phyloP scores from a whole-genome alignment of 2,888 invertebrate genomes.

The Scrobipalpa atriplicella region DNA sequence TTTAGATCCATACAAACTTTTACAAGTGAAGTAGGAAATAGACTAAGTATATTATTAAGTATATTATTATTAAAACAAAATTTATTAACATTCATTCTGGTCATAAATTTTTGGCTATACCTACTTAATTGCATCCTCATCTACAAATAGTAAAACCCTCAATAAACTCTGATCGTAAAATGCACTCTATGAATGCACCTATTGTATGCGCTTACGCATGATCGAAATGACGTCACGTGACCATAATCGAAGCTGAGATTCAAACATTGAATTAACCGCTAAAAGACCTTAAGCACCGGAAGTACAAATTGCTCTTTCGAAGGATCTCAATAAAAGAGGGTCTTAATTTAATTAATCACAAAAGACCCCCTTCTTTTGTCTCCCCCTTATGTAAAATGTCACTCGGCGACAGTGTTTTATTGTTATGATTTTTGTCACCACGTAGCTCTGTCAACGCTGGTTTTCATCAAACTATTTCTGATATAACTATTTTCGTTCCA shows the following conservation, averaged over 20 bases:
- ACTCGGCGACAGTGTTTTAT: background rate
- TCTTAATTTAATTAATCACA: constrained; percentile 54
- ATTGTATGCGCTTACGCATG: background rate
- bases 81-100: too few relatives aligned
- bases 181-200: background rate
- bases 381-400: constrained; percentile 24
- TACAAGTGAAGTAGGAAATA: too few relatives aligned
- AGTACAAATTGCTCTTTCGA: constrained; percentile 62
- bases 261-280: constrained; percentile 36
- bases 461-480: constrained; percentile 25
- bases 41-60: too few relatives aligned
- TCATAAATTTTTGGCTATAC: too few relatives aligned
- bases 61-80: too few relatives aligned
- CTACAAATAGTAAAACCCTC: background rate
- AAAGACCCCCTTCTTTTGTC: constrained; percentile 36
- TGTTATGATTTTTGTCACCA: constrained; percentile 8
- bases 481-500: background rate
- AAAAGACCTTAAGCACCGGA: constrained; percentile 53
- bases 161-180: background rate
- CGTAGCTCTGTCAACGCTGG: background rate
- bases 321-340: constrained; percentile 42
- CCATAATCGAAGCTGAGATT: constrained; percentile 33
- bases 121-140: background rate
- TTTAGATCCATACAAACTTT: too few relatives aligned
- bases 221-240: constrained; percentile 8